Percentiles rank a stretch among this genome's conserved stretches.
These are phyloP conservation scores for Drosophila neocordata DNA, from an alignment of 1,140 invertebrate species.

Conservation along the genomic window DNA sequence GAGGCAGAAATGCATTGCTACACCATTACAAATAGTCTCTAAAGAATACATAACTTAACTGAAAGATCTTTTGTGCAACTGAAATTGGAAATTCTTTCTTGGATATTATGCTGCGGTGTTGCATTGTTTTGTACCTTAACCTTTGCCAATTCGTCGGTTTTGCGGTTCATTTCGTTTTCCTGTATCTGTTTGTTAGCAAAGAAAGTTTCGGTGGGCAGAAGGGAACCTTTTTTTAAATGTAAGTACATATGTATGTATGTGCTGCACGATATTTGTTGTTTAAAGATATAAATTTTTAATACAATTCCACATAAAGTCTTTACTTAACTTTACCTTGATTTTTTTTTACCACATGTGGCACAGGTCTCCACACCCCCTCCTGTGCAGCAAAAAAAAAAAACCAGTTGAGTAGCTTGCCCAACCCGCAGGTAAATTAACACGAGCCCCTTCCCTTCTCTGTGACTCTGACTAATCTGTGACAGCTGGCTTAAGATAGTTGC, in stretches of 20 bases:
- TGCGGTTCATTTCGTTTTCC: conserved; percentile 21
- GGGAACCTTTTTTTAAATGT: no score
- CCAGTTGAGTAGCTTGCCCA: conserved; percentile 56
- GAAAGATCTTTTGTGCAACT: neutral
- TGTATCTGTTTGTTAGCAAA: conserved; percentile 35
- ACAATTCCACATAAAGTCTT: conserved; percentile 9
- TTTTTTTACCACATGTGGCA: conserved; percentile 32
- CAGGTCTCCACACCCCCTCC: conserved; percentile 18
- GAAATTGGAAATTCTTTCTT: neutral
- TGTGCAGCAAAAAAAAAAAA: conserved; percentile 40
- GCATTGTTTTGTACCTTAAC: conserved; percentile 39
- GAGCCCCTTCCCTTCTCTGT: conserved; percentile 44
- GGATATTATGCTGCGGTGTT: conserved; percentile 30
- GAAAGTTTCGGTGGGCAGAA: conserved; percentile 33
- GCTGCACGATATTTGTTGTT: no score
- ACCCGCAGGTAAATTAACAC: conserved; percentile 49
- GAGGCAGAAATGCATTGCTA: no score
- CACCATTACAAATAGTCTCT: conserved; percentile 6
- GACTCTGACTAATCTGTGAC: conserved; percentile 73
- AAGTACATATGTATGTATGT: no score
- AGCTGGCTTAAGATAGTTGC: conserved; percentile 58
- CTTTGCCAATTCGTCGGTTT: conserved; percentile 37
- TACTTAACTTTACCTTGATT: conserved; percentile 61
- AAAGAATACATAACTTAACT: neutral
- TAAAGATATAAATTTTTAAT: neutral